Conservation (phyloP, 2,113 vertebrate genomes). For the Semnopithecus entellus region DNA sequence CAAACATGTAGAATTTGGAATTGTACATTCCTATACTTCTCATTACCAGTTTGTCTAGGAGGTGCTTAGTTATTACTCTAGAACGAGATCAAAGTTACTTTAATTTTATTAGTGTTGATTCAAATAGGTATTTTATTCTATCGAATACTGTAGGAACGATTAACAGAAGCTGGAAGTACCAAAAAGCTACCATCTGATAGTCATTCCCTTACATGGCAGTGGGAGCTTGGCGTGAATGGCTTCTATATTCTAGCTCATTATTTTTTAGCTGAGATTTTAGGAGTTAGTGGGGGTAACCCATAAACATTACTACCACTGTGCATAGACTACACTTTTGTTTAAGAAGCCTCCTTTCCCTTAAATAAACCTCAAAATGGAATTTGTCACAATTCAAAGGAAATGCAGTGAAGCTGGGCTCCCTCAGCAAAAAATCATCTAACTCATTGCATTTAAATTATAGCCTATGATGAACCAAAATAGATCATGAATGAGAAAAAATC, state of each 20-base stretch:
- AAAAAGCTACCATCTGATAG: not conserved
- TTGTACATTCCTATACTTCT: not conserved
- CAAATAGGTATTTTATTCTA: not conserved
- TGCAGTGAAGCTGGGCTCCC: not conserved
- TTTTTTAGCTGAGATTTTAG: not conserved
- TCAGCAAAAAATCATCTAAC: not conserved
- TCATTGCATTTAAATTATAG: not conserved
- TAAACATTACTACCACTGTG: not conserved
- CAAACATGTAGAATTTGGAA: not conserved
- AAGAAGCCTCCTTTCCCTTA: not conserved
- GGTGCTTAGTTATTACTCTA: not conserved
- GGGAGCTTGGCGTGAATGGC: not conserved
- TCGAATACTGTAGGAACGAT: not conserved
- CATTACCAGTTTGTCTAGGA: not conserved
- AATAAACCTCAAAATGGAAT: not conserved
- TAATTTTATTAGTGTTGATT: not conserved
- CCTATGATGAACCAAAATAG: not conserved
- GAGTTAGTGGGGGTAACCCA: not conserved
- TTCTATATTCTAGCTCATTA: not conserved
- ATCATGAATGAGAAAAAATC: not conserved
- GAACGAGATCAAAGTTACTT: not conserved
- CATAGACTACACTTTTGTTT: not conserved
- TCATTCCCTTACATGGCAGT: not conserved
- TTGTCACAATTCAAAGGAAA: not conserved
- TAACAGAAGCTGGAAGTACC: not conserved